Base-by-base conservation (phyloP, 2,113 vertebrate species). In the Atherinomorus stipes region DNA sequence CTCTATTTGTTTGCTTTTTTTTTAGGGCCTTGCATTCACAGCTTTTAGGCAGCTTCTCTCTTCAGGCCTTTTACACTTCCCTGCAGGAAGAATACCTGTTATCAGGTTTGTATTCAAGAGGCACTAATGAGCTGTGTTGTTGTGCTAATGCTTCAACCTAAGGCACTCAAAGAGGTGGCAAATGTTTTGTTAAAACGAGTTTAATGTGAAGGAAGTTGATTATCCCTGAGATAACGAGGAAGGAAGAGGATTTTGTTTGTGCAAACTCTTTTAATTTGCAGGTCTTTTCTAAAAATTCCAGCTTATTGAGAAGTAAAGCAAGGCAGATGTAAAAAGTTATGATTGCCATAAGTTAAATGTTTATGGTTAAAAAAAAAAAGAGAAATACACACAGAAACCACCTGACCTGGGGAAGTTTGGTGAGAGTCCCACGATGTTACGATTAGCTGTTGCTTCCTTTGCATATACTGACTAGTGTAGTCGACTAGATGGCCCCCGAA, bases 361-460 rank as follows among this genome's bases (percentile, higher is more conserved):
- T 50, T 52, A 16, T 26, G 19, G 26, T 11, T 58, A 67, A 63
- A 34, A 7, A 16, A 21, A 50, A 52, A 16, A 67, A 63, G 9
- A 7, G 16, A 21, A 50, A 52, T 11, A 66, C 12, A 11, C 23
- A 64, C n/a, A 62, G 2, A 10, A 44, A 31, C 38, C 63, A 21
- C n/a, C 2, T 64, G 38, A 60, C 15, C 12, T 25, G 66, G 47
- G 61, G 71, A 77, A 74, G 63, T 81, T 81, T 64, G 53, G 21
- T 67, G 71, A 54, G 93, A 94, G 94, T 76, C 50, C 67, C 73
- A 58, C 56, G 77, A 25, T 88, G 84, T 90, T 94, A 92, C 93
- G 94, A 94, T 95, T 94, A 94, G 93, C 84, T 80, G 94, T 94
- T 93, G 92, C 92, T 91, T 92, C 94, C 87, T 92, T 92, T 92